Conservation (phyloP, 2,888 invertebrate species). For the Ichneumoninae sp. region DNA sequence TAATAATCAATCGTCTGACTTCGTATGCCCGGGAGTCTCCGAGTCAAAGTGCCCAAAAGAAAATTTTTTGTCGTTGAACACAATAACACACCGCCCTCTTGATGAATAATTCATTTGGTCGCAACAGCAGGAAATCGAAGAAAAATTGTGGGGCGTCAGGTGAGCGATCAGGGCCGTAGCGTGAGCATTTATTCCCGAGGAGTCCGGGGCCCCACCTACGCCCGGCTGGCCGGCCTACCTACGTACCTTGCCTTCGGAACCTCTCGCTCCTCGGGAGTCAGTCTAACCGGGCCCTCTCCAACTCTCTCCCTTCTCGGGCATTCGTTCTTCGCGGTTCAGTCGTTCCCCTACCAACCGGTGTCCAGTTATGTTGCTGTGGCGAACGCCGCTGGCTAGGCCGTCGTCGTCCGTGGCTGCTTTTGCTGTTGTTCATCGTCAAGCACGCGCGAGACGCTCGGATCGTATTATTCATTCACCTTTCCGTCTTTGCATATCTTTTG, state of each 20-base stretch:
- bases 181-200: slow-evolving; percentile 26
- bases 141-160: slow-evolving; percentile 61
- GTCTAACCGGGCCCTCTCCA: slow-evolving; percentile 64
- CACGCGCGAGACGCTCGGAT: slow-evolving; percentile 20
- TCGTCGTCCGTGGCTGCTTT: slow-evolving; percentile 68
- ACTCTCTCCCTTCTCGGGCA: slow-evolving; percentile 62
- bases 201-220: slow-evolving; percentile 63
- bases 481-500: neutral
- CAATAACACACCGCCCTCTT: neutral
- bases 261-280: slow-evolving; percentile 40
- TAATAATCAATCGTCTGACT: too few relatives aligned
- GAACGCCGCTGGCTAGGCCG: slow-evolving; percentile 73
- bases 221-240: slow-evolving; percentile 54
- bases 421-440: slow-evolving; percentile 46
- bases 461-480: slow-evolving; percentile 29
- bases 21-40: too few relatives aligned
- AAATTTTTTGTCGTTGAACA: too few relatives aligned
- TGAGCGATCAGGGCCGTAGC: slow-evolving; percentile 65
- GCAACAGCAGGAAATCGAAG: slow-evolving; percentile 35
- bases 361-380: slow-evolving; percentile 83
- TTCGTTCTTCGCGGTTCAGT: slow-evolving; percentile 78
- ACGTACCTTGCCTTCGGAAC: slow-evolving; percentile 35
- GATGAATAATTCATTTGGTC: slow-evolving; percentile 40
- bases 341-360: slow-evolving; percentile 83
- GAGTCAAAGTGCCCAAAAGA: too few relatives aligned